Conservation (phyloP, 2,888 invertebrate species). For the Amphiduros pacificus region DNA sequence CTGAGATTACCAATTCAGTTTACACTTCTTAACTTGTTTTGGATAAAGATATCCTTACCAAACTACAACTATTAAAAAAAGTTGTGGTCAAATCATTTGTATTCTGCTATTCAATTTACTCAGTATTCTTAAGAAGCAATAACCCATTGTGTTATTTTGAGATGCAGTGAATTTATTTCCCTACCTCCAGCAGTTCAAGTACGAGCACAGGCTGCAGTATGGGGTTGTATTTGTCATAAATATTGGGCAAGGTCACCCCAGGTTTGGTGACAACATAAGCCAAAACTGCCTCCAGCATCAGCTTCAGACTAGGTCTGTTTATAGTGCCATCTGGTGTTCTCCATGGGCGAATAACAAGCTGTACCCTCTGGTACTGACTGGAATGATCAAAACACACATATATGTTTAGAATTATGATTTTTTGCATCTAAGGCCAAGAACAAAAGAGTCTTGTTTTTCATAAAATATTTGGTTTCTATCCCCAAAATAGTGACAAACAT, state of each 20-base stretch:
- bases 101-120: too few species aligned
- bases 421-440: too few species aligned
- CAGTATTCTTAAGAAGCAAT: neutral
- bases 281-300: conserved; percentile 71
- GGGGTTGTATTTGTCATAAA: conserved; percentile 68
- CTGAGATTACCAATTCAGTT: too few species aligned
- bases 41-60: too few species aligned
- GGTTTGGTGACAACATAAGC: conserved; percentile 70
- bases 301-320: conserved; percentile 70
- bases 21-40: too few species aligned
- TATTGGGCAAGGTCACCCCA: conserved; percentile 63
- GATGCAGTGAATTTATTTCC: conserved; percentile 6
- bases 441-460: too few species aligned
- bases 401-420: too few species aligned
- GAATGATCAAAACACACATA: too few species aligned
- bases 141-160: neutral
- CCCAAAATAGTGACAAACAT: too few species aligned
- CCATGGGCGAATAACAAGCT: conserved; percentile 69
- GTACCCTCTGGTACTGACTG: conserved; percentile 39
- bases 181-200: conserved; percentile 68
- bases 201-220: conserved; percentile 71
- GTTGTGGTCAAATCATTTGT: too few species aligned
- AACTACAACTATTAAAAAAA: too few species aligned
- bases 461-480: too few species aligned
- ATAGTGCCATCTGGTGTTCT: conserved; percentile 73